Evolutionary conservation across 2,113 vertebrate genomes (phyloP), one percentile per base, ranked within the genome.

Genomic region (Burhinus oedicnemus): DNA sequence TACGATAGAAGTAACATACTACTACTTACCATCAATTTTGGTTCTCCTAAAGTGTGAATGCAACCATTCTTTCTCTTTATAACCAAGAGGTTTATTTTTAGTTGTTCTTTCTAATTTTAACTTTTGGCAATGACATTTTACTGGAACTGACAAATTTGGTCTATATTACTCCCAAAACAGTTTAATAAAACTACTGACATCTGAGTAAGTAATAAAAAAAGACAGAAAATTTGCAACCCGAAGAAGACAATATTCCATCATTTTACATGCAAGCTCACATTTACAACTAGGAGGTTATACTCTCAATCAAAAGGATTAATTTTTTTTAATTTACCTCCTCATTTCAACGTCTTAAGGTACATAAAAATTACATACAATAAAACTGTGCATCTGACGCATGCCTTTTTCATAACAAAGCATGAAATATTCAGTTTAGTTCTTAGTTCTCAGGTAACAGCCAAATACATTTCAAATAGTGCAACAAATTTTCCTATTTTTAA

Each of bases 401-500:
- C 13, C 51, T 70, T 70, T 57, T 62, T 32, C 3, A 1, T 54
- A 22, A 61, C 5, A 66, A 81, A 84, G 49, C 4, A 51, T 26
- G 12, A 65, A 77, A 26, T 83, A 89, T 14, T 76, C 57, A 17
- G 25, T 54, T 83, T 17, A 42, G 55, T 52, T 75, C 60, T 83
- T 29, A 51, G 44, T 42, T 92, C 51, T 58, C 83, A 57, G 52
- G 22, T 87, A 89, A 84, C 21, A 84, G 38, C 19, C 34, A 87
- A 84, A 90, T 18, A 26, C 42, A 70, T 78, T 84, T 60, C 65
- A 84, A 95, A 75, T 5, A 76, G n/a, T 58, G 42, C 84, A 95
- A 89, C 29, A 45, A 64, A 58, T 95, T 75, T 60, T 66, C 45
- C 61, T 66, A 29, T 90, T 96, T 96, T 93, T 81, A 44, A 83